Evolutionary conservation across 2,113 vertebrate genomes (phyloP), one percentile per base, ranked within the genome.

Genomic region (Hippocampus comes): DNA sequence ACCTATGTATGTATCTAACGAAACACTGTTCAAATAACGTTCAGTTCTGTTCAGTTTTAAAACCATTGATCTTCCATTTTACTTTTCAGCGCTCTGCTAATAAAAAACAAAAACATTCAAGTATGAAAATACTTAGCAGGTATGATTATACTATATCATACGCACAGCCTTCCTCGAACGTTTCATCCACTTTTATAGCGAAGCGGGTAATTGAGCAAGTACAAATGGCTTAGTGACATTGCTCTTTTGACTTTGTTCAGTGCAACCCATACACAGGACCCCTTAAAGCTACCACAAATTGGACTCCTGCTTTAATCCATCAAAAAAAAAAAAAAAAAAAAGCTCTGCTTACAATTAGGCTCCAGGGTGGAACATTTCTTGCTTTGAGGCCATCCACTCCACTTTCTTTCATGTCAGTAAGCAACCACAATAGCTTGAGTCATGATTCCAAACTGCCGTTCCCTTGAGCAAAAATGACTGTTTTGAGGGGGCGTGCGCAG

Each of bases 291-390:
- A 84, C 84, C 73, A 23, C 77, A 87, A 90, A 88, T 85, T 92
- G 86, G 88, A 91, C 84, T 85, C 91, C 69, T 74, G 83, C 90
- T 92, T 92, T 93, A 87, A 92, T 90, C 85, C 88, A 67, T 78
- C 88, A 86, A 88, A 90, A 92, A 91, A 91, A n/a, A n/a, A n/a
- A n/a, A n/a, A 34, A 34, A 34, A 34, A 34, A 34, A 34, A 34
- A 34, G 87, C 88, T 76, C 76, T 76, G 78, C 77, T 86, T 89
- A 85, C 84, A 82, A 88, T 87, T 85, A 87, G 86, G 89, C 86
- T 86, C 83, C 78, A 81, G 81, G 74, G 82, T 83, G 83, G 81
- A 85, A 87, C 86, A 89, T 82, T 79, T 76, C 77, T 85, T 75
- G 79, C 83, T 84, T 88, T 81, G 77, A 82, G 78, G 77, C 81